Evolutionary conservation across 92 coral and sea anemone species (phyloP), one percentile per base, ranked within the genome.

Genomic region (Porites cylindrica): DNA sequence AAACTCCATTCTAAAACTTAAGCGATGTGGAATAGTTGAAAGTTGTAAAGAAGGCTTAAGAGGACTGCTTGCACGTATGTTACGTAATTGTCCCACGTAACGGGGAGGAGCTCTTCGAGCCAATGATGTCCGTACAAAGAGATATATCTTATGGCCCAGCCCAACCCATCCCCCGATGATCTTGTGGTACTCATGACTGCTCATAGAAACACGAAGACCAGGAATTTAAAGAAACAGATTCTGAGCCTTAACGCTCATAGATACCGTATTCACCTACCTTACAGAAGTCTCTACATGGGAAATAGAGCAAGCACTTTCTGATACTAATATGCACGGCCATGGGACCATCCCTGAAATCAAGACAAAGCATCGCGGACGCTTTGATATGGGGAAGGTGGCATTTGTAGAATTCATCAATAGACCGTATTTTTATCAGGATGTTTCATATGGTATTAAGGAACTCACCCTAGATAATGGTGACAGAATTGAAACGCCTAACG

Each of bases 201-300:
- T n/a, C n/a, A n/a, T n/a, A n/a, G n/a, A n/a, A n/a, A n/a, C n/a
- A n/a, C n/a, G n/a, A n/a, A n/a, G n/a, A n/a, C n/a, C n/a, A n/a
- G n/a, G n/a, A n/a, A n/a, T n/a, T n/a, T n/a, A n/a, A n/a, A 70
- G 79, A 81, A 62, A 54, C 89, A 89, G 61, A 89, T 89, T 32
- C 89, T 77, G 58, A 84, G 92, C 85, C 62, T 77, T 68, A 84
- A 89, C 78, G 92, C 89, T 50, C 56, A 85, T 76, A 66, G 80
- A 84, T 84, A 84, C 69, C 84, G 86, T 61, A 61, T 77, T 72
- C 92, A 84, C 75, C 80, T 76, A 63, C 85, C 92, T 24, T 77
- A 89, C 73, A 85, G 89, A 84, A 79, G 79, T 85, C 53, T 89
- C 92, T 23, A 69, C 69, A 51, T 89, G 92, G 92, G 84, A 89